Evolutionary conservation across 2,797 vertebrate species (phyloP).

Genomic region (Meda fulgida): DNA sequence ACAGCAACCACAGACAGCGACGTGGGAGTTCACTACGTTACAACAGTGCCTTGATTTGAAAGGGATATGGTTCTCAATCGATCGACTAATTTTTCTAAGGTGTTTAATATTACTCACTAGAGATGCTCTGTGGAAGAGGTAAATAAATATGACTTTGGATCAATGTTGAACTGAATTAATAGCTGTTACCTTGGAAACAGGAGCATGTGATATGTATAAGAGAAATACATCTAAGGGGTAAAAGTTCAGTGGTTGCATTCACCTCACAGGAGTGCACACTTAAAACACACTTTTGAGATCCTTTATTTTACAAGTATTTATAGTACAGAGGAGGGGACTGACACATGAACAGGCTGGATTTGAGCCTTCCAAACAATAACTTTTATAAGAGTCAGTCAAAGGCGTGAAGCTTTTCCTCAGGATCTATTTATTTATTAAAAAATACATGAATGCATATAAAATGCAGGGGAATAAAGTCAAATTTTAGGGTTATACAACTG

Average conservation of each 20-base stretch:
- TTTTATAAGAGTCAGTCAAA: background rate
- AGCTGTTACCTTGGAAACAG: slow-evolving; percentile 66
- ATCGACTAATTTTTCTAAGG: slow-evolving; percentile 33
- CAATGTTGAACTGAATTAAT: slow-evolving; percentile 61
- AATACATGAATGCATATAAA: background rate
- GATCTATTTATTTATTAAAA: background rate
- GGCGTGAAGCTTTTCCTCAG: background rate
- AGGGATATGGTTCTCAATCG: slow-evolving; percentile 41
- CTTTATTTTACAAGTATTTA: background rate
- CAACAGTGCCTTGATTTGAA: slow-evolving; percentile 44
- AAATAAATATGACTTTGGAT: slow-evolving; percentile 65
- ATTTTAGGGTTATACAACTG: background rate
- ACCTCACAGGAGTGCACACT: background rate
- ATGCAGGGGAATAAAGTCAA: background rate
- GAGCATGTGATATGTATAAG: slow-evolving; percentile 48
- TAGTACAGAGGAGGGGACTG: background rate
- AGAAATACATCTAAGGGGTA: slow-evolving; percentile 30
- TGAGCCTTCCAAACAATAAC: background rate
- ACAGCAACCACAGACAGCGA: background rate
- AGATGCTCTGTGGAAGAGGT: slow-evolving; percentile 47
- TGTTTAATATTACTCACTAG: slow-evolving; percentile 49
- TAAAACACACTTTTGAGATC: background rate
- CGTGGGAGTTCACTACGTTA: background rate
- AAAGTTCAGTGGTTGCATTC: slow-evolving; percentile 37
- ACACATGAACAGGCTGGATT: background rate